Base-by-base conservation (phyloP, 2,113 vertebrate species). In the Leiothrix lutea region DNA sequence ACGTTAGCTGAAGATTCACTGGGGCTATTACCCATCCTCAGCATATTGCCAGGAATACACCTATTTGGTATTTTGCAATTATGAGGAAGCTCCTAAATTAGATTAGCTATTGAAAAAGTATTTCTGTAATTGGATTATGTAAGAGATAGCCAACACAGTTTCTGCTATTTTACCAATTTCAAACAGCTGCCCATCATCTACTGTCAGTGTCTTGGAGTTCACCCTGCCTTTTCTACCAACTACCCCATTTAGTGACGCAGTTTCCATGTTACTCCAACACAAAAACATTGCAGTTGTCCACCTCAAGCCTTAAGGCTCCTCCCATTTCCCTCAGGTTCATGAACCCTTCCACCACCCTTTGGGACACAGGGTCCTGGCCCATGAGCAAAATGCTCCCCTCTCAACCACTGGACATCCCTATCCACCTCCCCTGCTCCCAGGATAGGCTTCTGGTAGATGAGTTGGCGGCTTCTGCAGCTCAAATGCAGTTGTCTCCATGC, bases 401-500 rank as follows among this genome's bases (percentile, higher is more conserved):
- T 23, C 3, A 15, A 45, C 8, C 1, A 0, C 14, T 29, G 14
- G 12, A 42, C 62, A 20, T 40, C 48, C 28, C 14, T 44, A 47
- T 58, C 12, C 1, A 3, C 3, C 20, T 47, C 31, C 9, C 19
- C 3, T 15, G 28, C 22, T 77, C 57, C 22, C 73, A 57, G 6
- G 6, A 24, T 0, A 4, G 8, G 15, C 16, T 80, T 67, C 38
- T 35, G 14, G 31, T 11, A 45, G 1, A 4, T 1, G 1, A 80
- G 23, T 0, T 2, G 1, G 25, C 29, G 77, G 35, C 13, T 25
- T 72, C 48, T 62, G 35, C 17, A 9, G n/a, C 40, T 44, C 18
- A 21, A 28, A 24, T 5, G 0, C 0, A 1, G 17, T 0, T 44
- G 29, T 9, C 58, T 9, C 19, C 6, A 6, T 2, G 7, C 14